Evolutionary conservation across 1,140 invertebrate species (phyloP).

Genomic region (Stenopsyche tienmushanensis): DNA sequence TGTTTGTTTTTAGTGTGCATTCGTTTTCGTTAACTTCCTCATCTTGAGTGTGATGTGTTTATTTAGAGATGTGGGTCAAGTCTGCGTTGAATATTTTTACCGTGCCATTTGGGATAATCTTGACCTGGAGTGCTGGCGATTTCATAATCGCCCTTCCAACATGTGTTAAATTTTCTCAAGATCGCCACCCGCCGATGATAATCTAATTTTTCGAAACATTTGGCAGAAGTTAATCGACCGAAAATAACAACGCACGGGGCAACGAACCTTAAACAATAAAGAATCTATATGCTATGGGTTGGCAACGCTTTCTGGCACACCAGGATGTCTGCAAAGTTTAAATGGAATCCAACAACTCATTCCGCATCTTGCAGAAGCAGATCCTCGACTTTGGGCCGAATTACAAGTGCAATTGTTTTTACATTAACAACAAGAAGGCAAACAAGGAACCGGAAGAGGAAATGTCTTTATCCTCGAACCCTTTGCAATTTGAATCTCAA

Average conservation of each 20-base stretch:
- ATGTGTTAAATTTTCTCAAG: no score
- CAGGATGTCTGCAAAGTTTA: background rate
- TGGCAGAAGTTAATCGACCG: background rate
- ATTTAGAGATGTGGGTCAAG: background rate
- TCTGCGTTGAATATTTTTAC: background rate
- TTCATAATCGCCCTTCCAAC: no score
- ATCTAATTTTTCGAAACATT: no score
- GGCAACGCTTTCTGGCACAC: background rate
- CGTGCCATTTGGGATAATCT: background rate
- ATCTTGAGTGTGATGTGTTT: background rate
- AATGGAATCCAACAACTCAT: no score
- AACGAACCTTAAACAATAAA: background rate
- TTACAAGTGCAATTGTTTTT: background rate
- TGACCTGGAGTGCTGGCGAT: background rate
- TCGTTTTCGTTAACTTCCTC: no score
- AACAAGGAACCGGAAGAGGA: background rate
- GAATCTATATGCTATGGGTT: background rate
- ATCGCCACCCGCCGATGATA: no score
- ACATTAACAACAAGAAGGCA: background rate
- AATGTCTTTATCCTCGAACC: no score
- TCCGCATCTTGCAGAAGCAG: background rate
- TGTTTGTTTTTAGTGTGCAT: no score
- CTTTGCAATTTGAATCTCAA: no score
- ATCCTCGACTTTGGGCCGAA: background rate
- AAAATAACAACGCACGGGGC: background rate